phyloP scores from a whole-genome alignment of 2,797 vertebrate species.

The Cossypha dichroa region DNA sequence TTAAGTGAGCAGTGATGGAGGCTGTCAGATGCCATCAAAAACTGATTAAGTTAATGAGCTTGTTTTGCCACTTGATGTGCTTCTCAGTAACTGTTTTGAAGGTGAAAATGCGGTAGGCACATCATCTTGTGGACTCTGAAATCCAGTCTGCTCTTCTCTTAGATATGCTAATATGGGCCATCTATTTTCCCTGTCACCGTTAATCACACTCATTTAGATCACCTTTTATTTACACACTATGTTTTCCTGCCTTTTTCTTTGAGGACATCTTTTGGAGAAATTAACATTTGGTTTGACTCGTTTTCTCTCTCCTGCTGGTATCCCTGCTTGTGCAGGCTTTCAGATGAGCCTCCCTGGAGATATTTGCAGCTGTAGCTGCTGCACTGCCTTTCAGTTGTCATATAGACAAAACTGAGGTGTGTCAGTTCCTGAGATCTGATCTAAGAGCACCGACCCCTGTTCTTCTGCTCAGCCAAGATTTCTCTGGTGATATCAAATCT shows the following conservation, averaged over 20 bases:
- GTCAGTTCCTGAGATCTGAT: not conserved
- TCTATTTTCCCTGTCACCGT: not conserved
- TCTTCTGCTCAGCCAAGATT: not conserved
- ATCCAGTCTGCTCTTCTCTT: not conserved
- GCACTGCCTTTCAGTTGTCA: not conserved
- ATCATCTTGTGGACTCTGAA: not conserved
- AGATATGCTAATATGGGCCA: not conserved
- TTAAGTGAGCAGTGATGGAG: slow-evolving; percentile 10
- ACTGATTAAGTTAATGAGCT: slow-evolving; percentile 39
- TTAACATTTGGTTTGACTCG: not conserved
- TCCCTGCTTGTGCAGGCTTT: not conserved
- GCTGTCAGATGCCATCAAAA: slow-evolving; percentile 31
- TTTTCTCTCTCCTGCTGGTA: not conserved
- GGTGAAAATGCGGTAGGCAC: slow-evolving; percentile 22
- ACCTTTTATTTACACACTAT: not conserved
- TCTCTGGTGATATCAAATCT: not conserved
- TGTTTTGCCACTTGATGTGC: slow-evolving; percentile 27
- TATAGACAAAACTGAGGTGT: not conserved
- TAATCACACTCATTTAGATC: not conserved
- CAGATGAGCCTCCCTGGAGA: not conserved
- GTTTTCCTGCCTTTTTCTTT: not conserved
- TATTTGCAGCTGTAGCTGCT: not conserved
- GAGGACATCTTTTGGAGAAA: not conserved
- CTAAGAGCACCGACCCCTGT: not conserved
- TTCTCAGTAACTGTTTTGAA: slow-evolving; percentile 6